A percentile compares a stretch with the other conserved stretches of the same genome.
phyloP scores from a whole-genome alignment of 2,113 vertebrate genomes.

The Pseudorasbora parva region DNA sequence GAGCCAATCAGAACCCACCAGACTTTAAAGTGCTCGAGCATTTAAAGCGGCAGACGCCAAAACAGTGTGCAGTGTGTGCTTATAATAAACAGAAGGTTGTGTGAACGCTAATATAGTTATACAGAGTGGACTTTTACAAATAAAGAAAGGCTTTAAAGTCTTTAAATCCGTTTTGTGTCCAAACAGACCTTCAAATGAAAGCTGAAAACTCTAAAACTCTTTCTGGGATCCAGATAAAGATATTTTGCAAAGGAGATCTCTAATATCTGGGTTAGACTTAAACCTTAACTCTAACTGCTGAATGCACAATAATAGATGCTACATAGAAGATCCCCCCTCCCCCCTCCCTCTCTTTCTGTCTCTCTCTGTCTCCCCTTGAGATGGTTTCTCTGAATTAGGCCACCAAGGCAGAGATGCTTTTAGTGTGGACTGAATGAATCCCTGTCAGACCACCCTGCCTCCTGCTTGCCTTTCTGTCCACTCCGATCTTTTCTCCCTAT shows the following conservation, averaged over 20 bases:
- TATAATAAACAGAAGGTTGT: neutral
- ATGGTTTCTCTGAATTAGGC: slow-evolving; percentile 44
- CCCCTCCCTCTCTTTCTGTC: slow-evolving; percentile 30
- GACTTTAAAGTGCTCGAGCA: neutral
- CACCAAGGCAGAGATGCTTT: slow-evolving; percentile 47
- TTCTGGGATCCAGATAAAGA: neutral
- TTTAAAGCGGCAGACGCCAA: neutral
- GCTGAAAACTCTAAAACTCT: neutral
- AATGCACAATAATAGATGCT: neutral
- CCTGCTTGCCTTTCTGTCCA: slow-evolving; percentile 19
- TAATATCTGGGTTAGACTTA: neutral
- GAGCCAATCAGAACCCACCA: neutral
- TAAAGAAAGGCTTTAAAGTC: too few relatives aligned
- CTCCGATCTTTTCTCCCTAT: neutral
- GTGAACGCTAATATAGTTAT: neutral
- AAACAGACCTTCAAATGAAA: neutral
- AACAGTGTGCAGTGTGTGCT: neutral
- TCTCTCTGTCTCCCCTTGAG: slow-evolving; percentile 12
- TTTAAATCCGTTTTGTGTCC: too few relatives aligned
- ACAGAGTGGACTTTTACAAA: too few relatives aligned
- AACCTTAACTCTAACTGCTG: slow-evolving; percentile 1
- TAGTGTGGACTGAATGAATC: slow-evolving; percentile 52
- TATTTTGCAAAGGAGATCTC: neutral
- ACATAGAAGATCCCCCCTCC: slow-evolving; percentile 33
- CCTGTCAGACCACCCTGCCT: slow-evolving; percentile 14